These are phyloP conservation scores for Dolichotis patagonum DNA, from an alignment of 2,113 vertebrate genomes.

Conservation along the genomic window DNA sequence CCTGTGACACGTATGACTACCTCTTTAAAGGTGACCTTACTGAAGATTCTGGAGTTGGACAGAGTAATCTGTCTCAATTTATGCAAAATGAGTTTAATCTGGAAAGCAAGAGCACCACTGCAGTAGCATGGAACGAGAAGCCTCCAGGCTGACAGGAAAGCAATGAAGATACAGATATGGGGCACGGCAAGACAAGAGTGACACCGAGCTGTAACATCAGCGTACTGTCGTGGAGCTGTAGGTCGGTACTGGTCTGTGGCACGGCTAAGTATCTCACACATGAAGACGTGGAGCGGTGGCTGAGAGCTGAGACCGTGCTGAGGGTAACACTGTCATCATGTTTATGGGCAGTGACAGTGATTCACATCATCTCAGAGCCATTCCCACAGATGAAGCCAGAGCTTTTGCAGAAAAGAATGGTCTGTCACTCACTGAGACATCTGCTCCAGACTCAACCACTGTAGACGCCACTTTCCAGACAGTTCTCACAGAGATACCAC, in stretches of 20 bases:
- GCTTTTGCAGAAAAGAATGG: constrained; percentile 97
- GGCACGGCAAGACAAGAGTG: constrained; percentile 95
- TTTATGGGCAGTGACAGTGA: constrained; percentile 98
- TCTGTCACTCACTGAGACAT: constrained; percentile 96
- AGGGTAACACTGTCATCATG: constrained; percentile 99
- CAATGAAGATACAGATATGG: constrained; percentile 96
- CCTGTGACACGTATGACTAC: too few species aligned
- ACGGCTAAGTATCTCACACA: constrained; percentile 99
- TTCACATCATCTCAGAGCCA: constrained; percentile 96
- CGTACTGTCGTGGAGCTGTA: constrained; percentile 98
- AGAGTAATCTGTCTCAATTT: constrained; percentile 96
- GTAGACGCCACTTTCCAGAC: constrained; percentile 97
- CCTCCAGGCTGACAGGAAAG: constrained; percentile 95
- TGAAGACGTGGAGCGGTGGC: constrained; percentile 98
- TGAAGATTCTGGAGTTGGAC: constrained; percentile 95
- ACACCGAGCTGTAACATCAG: constrained; percentile 94
- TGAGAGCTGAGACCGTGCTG: constrained; percentile 97
- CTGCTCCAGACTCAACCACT: constrained; percentile 96
- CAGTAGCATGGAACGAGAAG: constrained; percentile 95
- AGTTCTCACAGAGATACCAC: constrained; percentile 97
- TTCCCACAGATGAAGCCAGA: constrained; percentile 97
- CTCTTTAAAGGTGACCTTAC: constrained; percentile 89
- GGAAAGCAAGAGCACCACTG: constrained; percentile 96
- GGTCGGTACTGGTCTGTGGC: constrained; percentile 97
- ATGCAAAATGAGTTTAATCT: constrained; percentile 96